These are phyloP conservation scores for Druceiella hillmani DNA, from an alignment of 2,888 invertebrate species.

Conservation along the genomic window DNA sequence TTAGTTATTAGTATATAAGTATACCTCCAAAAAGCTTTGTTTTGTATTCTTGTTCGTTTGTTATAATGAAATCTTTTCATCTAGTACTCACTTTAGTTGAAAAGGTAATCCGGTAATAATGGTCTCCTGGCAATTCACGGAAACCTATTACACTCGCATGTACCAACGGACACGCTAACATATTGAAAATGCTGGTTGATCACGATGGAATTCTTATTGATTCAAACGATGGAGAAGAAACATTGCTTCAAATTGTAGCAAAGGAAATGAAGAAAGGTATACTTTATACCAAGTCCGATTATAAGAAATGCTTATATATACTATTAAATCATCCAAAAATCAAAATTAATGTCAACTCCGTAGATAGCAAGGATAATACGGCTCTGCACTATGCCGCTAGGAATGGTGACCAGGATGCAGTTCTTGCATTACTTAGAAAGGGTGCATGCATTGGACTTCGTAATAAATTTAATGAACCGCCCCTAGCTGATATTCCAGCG, in stretches of 20 bases:
- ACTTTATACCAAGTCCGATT: constrained; percentile 46
- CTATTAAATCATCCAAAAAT: constrained; percentile 51
- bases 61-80: too few relatives aligned
- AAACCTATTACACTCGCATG: constrained; percentile 59
- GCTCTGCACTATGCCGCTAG: constrained; percentile 72
- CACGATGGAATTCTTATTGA: constrained; percentile 44
- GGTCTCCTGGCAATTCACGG: constrained; percentile 41
- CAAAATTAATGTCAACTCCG: constrained; percentile 56
- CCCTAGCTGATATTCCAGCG: constrained; percentile 66
- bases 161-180: constrained; percentile 50
- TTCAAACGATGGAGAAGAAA: constrained; percentile 44
- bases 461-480: constrained; percentile 60
- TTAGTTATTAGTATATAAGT: too few relatives aligned
- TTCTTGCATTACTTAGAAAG: constrained; percentile 56
- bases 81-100: too few relatives aligned
- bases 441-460: constrained; percentile 71
- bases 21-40: too few relatives aligned
- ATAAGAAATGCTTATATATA: constrained; percentile 56
- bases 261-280: constrained; percentile 45
- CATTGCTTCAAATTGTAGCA: constrained; percentile 51
- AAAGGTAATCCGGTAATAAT: too few relatives aligned
- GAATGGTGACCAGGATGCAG: constrained; percentile 59
- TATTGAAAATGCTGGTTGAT: constrained; percentile 48
- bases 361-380: constrained; percentile 59
- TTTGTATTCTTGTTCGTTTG: too few relatives aligned